phyloP scores from a whole-genome alignment of 2,888 invertebrate species.

The Nomada ruficornis region DNA sequence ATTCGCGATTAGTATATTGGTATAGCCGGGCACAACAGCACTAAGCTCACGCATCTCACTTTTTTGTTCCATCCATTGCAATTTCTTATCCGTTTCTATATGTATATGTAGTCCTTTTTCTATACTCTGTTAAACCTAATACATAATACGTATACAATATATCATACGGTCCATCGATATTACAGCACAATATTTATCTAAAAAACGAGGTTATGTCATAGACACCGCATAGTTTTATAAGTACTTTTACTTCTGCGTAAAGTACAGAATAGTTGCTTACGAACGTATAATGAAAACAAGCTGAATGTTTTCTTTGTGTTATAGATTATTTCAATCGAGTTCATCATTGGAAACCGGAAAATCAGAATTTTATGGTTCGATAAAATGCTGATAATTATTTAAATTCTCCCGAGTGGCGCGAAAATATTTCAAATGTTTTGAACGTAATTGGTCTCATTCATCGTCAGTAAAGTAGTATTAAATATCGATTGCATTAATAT shows the following conservation, averaged over 20 bases:
- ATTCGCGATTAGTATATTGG: no score
- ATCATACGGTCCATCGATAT: background rate
- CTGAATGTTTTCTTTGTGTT: background rate
- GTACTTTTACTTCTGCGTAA: constrained; percentile 29
- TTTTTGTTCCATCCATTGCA: background rate
- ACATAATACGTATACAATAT: no score
- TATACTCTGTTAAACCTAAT: background rate
- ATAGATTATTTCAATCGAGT: background rate
- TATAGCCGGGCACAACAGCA: no score
- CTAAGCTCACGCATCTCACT: constrained; percentile 8
- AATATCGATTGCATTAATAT: no score
- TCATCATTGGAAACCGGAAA: background rate
- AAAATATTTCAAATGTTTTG: background rate
- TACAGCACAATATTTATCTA: background rate
- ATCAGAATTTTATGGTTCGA: no score
- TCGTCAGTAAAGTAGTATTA: no score
- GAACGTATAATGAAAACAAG: background rate
- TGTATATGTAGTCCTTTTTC: background rate
- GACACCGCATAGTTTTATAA: background rate
- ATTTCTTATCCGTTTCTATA: constrained; percentile 4
- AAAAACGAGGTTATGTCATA: constrained; percentile 15
- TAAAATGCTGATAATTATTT: no score
- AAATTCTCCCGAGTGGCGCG: no score
- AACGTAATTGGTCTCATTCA: background rate
- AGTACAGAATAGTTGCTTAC: background rate